phyloP scores from a whole-genome alignment of 1,140 invertebrate genomes.

The Anastatus disparis region DNA sequence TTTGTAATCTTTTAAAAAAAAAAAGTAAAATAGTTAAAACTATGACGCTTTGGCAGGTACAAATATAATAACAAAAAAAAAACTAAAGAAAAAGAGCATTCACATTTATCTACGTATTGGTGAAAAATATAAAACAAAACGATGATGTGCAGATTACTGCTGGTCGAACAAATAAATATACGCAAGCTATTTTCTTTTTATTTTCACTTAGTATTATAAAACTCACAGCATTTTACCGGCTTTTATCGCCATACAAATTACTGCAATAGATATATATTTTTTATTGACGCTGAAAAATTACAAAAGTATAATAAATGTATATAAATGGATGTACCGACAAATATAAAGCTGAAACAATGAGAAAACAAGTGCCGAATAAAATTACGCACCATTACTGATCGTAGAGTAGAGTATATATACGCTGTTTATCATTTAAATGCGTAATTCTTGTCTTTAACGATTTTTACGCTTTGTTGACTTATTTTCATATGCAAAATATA shows the following conservation, averaged over 20 bases:
- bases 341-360: slow-evolving; percentile 1
- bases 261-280: background rate
- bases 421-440: background rate
- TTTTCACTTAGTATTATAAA: background rate
- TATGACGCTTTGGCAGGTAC: too few species aligned
- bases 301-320: background rate
- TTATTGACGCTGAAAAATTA: background rate
- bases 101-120: too few species aligned
- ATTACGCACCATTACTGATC: slow-evolving; percentile 17
- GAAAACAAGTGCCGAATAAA: background rate
- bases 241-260: too few species aligned
- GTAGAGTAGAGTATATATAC: background rate
- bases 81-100: too few species aligned
- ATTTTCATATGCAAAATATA: slow-evolving; percentile 11
- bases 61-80: too few species aligned
- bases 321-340: too few species aligned
- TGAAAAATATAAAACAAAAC: background rate
- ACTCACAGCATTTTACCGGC: too few species aligned
- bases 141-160: background rate
- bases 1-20: too few species aligned
- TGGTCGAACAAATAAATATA: background rate
- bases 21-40: too few species aligned
- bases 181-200: background rate
- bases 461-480: background rate
- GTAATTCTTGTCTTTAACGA: slow-evolving; percentile 21